phyloP scores from a whole-genome alignment of 2,888 invertebrate species.

The Ennomos quercinarius region DNA sequence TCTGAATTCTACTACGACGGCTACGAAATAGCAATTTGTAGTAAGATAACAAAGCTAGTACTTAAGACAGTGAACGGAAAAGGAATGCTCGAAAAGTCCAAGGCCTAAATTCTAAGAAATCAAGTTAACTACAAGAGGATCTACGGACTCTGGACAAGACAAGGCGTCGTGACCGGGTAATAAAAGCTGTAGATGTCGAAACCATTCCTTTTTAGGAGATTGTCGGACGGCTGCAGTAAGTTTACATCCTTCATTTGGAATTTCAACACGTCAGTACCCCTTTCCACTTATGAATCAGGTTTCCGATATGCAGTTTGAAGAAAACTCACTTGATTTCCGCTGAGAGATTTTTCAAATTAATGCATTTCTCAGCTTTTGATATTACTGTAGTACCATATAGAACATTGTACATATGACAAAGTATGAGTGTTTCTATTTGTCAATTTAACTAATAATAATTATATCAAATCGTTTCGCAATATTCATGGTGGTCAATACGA shows the following conservation, averaged over 20 bases:
- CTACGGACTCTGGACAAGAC: slow-evolving; percentile 39
- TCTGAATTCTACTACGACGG: not conserved
- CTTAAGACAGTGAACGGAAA: slow-evolving; percentile 43
- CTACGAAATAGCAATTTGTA: not conserved
- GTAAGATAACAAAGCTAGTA: slow-evolving; percentile 10
- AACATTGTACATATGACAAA: too few relatives aligned
- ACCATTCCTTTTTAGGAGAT: slow-evolving; percentile 46
- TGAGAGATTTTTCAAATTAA: too few relatives aligned
- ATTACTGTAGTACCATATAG: too few relatives aligned
- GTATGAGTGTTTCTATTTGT: too few relatives aligned
- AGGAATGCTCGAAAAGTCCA: slow-evolving; percentile 46
- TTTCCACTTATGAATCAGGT: slow-evolving; percentile 11
- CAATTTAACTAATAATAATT: too few relatives aligned
- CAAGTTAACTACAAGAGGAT: slow-evolving; percentile 41
- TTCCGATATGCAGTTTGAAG: not conserved
- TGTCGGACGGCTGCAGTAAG: slow-evolving; percentile 29
- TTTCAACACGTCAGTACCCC: slow-evolving; percentile 8
- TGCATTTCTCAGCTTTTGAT: too few relatives aligned
- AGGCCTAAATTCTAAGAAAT: slow-evolving; percentile 50
- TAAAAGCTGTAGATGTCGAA: slow-evolving; percentile 43
- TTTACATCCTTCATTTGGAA: slow-evolving; percentile 14
- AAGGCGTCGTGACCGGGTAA: slow-evolving; percentile 49
- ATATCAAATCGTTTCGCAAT: too few relatives aligned
- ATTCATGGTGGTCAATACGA: slow-evolving; percentile 3
- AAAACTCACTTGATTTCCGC: not conserved